phyloP scores from a whole-genome alignment of 2,113 vertebrate species.

The Grallaria varia region DNA sequence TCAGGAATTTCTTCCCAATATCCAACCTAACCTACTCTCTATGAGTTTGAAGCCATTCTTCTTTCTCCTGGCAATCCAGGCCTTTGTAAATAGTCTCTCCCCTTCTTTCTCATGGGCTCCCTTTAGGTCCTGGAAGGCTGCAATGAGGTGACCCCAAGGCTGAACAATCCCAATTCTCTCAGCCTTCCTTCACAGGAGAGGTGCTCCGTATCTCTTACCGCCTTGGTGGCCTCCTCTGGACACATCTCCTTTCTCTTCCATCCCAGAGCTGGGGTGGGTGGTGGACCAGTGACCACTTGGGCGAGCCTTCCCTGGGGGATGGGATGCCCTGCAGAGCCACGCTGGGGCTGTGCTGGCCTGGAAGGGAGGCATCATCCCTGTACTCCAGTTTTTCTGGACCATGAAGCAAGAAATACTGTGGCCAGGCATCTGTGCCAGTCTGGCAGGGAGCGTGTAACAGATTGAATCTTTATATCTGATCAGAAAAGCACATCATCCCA shows the following conservation, averaged over 20 bases:
- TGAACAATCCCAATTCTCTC: neutral
- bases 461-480: neutral
- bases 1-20: rapidly evolving
- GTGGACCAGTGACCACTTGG: neutral
- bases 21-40: rapidly evolving
- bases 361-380: neutral
- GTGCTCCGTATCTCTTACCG: neutral
- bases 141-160: neutral
- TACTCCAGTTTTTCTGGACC: neutral
- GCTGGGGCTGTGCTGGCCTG: neutral
- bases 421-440: neutral
- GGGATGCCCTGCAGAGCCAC: neutral
- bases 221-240: neutral
- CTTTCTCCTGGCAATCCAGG: neutral
- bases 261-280: neutral
- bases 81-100: neutral
- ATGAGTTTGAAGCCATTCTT: neutral
- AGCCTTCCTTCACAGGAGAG: neutral
- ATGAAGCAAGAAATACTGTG: neutral
- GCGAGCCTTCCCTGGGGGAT: neutral
- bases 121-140: neutral
- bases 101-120: neutral
- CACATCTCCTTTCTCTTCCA: neutral
- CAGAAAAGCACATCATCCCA: neutral
- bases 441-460: neutral